phyloP scores from a whole-genome alignment of 2,888 invertebrate genomes.

The Amblyjoppa fuscipennis region DNA sequence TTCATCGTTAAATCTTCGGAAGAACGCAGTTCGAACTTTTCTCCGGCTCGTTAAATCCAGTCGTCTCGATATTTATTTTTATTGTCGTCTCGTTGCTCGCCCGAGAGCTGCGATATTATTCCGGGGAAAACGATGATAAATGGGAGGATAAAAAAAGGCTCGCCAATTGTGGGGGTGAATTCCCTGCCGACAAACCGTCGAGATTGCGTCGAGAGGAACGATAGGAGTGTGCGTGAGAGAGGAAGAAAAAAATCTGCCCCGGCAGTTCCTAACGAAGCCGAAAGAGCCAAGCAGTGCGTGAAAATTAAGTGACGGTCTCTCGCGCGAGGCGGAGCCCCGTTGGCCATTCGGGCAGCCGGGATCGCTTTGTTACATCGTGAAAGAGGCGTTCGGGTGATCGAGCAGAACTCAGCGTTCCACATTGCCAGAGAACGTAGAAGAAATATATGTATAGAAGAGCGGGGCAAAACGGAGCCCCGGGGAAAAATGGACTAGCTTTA shows the following conservation, averaged over 20 bases:
- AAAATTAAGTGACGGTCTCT: constrained; percentile 55
- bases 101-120: constrained; percentile 30
- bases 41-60: constrained; percentile 35
- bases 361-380: constrained; percentile 44
- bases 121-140: constrained; percentile 9
- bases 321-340: constrained; percentile 9
- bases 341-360: constrained; percentile 27
- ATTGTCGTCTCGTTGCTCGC: constrained; percentile 3
- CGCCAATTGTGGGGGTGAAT: background rate
- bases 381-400: constrained; percentile 52
- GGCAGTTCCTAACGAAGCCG: constrained; percentile 53
- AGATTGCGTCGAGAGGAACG: constrained; percentile 15
- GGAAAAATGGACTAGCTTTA: background rate
- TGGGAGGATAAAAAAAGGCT: constrained; percentile 3
- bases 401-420: constrained; percentile 54
- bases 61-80: constrained; percentile 40
- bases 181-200: constrained; percentile 15
- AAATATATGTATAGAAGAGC: constrained; percentile 13
- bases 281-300: constrained; percentile 50
- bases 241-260: constrained; percentile 14
- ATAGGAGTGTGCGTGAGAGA: background rate
- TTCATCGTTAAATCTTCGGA: background rate
- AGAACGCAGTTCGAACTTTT: constrained; percentile 6
- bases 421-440: constrained; percentile 25
- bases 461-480: background rate